Percentiles rank a stretch among this genome's conserved stretches.
phyloP scores from a whole-genome alignment of 2,797 vertebrate species.

The Anguilla obscura region DNA sequence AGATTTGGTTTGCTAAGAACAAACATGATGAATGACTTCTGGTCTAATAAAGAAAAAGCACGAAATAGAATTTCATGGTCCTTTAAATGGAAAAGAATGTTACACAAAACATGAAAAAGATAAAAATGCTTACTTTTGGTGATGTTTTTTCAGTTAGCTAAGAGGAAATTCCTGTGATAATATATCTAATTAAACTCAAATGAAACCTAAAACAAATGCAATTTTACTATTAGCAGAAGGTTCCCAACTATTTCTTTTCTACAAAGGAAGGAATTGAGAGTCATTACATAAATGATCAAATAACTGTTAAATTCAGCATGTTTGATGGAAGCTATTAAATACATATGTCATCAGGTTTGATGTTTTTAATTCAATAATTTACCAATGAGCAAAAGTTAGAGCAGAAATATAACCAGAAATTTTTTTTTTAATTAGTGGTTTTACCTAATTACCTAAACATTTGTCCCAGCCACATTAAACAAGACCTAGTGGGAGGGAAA shows the following conservation, averaged over 20 bases:
- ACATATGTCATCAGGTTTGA: not conserved
- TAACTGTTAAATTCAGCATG: not conserved
- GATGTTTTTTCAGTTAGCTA: conserved; percentile 29
- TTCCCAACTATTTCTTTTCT: not conserved
- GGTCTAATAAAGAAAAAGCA: not conserved
- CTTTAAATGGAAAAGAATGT: conserved; percentile 37
- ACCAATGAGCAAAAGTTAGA: not conserved
- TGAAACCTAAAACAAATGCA: not conserved
- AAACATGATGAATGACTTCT: conserved; percentile 15
- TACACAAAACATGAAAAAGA: not conserved
- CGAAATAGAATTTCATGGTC: conserved; percentile 22
- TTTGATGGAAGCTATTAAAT: not conserved
- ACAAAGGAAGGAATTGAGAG: conserved; percentile 30
- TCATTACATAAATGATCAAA: conserved; percentile 23
- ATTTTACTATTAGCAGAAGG: not conserved
- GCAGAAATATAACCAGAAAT: not conserved
- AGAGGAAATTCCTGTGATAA: conserved; percentile 38
- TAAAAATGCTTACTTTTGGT: conserved; percentile 35
- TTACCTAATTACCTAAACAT: conserved; percentile 8
- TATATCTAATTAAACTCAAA: conserved; percentile 26
- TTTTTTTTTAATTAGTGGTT: not conserved
- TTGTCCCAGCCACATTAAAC: not conserved
- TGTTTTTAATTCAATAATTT: not conserved
- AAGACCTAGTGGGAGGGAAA: not conserved
- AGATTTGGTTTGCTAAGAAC: conserved; percentile 8